Conservation (phyloP, 2,797 vertebrate genomes). For the Chromobotia macracanthus region DNA sequence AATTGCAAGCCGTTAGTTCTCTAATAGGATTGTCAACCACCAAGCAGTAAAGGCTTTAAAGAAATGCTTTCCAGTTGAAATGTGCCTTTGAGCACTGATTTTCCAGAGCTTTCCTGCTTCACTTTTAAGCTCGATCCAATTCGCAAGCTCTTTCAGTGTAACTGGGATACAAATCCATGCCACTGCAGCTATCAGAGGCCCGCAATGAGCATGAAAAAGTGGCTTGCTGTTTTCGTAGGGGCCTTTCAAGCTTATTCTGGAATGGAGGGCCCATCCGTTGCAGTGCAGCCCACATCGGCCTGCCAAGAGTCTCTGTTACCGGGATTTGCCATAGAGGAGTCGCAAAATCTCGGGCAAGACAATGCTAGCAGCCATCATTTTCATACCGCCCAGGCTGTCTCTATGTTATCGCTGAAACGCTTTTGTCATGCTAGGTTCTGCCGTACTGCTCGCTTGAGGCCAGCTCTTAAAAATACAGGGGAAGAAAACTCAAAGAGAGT, state of each 20-base stretch:
- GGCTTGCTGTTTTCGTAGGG: conserved; percentile 71
- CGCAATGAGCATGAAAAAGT: conserved; percentile 81
- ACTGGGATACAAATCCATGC: conserved; percentile 84
- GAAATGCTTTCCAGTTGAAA: conserved; percentile 82
- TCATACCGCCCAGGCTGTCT: conserved; percentile 61
- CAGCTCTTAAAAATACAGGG: conserved; percentile 59
- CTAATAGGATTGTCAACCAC: conserved; percentile 84
- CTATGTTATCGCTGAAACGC: conserved; percentile 71
- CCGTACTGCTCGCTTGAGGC: conserved; percentile 63
- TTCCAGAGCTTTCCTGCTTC: conserved; percentile 84
- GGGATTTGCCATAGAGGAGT: conserved; percentile 78
- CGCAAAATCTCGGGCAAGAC: conserved; percentile 72
- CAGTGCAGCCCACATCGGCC: conserved; percentile 64
- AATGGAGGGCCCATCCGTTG: conserved; percentile 59
- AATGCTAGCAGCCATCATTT: conserved; percentile 72
- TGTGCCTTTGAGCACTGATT: conserved; percentile 83
- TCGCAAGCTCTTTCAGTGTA: conserved; percentile 80
- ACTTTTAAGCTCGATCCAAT: conserved; percentile 85
- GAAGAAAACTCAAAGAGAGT: conserved; percentile 6
- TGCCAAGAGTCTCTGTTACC: conserved; percentile 77
- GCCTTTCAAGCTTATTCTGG: conserved; percentile 56
- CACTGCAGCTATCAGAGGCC: conserved; percentile 78
- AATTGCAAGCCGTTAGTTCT: conserved; percentile 81
- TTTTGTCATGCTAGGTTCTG: conserved; percentile 69
- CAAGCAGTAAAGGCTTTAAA: conserved; percentile 82